Evolutionary conservation across 2,888 invertebrate species (phyloP).

Genomic region (Isotomurus palustris): DNA sequence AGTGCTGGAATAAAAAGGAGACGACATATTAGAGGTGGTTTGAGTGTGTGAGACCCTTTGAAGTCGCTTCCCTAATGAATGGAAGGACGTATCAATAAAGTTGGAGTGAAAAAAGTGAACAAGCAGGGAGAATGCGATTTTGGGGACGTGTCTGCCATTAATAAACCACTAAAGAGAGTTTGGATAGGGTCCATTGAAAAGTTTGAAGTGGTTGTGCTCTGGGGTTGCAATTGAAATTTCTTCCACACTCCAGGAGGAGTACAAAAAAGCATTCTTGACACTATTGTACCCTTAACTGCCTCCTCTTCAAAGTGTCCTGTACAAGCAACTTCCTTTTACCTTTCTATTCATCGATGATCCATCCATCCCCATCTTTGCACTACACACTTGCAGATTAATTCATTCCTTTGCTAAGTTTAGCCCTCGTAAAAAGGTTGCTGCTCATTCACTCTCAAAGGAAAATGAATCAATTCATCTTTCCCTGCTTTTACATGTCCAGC

Average conservation of each 20-base stretch:
- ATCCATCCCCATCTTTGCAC: not conserved
- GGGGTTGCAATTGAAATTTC: conserved; percentile 7
- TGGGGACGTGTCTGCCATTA: conserved; percentile 42
- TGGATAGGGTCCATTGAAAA: conserved; percentile 19
- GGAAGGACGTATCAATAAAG: no score
- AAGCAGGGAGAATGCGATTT: not conserved
- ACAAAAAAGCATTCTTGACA: conserved; percentile 5
- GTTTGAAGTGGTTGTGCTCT: not conserved
- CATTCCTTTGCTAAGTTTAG: no score
- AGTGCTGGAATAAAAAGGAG: no score
- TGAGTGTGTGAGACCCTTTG: no score
- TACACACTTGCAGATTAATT: conserved; percentile 9
- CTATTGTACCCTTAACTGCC: not conserved
- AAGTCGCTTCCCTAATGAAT: no score
- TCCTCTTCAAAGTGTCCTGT: conserved; percentile 1
- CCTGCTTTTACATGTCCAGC: no score
- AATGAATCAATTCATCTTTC: not conserved
- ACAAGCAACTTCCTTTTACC: conserved; percentile 8
- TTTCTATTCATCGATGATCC: not conserved
- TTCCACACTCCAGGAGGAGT: not conserved
- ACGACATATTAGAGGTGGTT: no score
- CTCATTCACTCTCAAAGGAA: not conserved
- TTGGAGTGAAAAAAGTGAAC: not conserved
- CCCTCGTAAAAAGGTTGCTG: not conserved
- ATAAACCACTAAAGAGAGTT: conserved; percentile 45